Percentiles rank a stretch among this genome's conserved stretches.
These are phyloP conservation scores for Zaprionus bogoriensis DNA, from an alignment of 2,888 invertebrate genomes.

Conservation along the genomic window DNA sequence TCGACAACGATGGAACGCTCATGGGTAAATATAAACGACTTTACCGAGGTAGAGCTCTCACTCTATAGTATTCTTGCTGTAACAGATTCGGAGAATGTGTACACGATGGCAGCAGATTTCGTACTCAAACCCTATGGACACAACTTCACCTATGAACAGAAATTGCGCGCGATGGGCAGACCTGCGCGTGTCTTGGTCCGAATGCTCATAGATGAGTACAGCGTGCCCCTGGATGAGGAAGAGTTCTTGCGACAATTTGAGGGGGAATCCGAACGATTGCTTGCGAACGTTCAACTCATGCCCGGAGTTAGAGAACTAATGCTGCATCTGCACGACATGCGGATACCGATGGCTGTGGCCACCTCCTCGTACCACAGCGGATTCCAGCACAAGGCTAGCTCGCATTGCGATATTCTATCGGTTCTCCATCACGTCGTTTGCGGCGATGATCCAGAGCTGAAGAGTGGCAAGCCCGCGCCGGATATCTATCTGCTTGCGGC, in stretches of 20 bases:
- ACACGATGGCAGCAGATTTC: neutral
- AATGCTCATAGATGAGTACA: neutral
- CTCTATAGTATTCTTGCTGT: neutral
- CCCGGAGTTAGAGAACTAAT: neutral
- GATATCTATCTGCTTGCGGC: neutral
- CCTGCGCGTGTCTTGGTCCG: neutral
- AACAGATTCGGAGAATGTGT: neutral
- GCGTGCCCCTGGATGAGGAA: neutral
- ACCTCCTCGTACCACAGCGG: neutral
- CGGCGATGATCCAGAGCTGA: neutral
- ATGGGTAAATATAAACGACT: no score
- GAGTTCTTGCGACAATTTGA: neutral
- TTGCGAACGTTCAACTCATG: neutral
- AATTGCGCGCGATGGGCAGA: neutral
- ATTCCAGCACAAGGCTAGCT: neutral
- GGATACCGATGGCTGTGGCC: neutral
- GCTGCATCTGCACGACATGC: neutral
- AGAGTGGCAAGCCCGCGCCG: neutral
- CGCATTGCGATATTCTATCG: neutral
- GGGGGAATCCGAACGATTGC: neutral
- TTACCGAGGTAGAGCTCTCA: no score
- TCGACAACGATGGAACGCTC: neutral
- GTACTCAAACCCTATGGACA: neutral
- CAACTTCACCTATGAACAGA: neutral
- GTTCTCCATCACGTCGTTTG: neutral